Base-by-base conservation (phyloP, 2,888 invertebrate genomes). In the Zelleria hepariella region DNA sequence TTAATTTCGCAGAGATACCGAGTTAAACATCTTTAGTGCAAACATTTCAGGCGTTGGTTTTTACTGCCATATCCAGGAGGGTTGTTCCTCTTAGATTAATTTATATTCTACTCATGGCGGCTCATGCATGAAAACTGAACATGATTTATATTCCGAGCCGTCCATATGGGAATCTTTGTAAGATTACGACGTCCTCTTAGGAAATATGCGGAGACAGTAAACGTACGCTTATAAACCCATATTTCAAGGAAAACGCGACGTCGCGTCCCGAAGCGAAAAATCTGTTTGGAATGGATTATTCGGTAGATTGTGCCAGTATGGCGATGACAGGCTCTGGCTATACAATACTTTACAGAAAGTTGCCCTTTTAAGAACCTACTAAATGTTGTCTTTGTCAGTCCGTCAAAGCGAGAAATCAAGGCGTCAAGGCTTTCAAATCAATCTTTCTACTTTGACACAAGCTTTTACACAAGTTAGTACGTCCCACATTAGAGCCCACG, bases 71-170 rank as follows among this genome's bases (percentile, higher is more conserved):
- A 25, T 54, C 18, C 24, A n/a, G 56, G 32, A 56, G 27, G 23
- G 27, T 1, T 18, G n/a, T 56, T 15, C 32, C 15, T 8, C 42
- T 42, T 21, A 42, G 48, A 57, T 57, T 48, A 57, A 48, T 57
- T 57, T 47, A 57, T 57, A 57, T 57, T 57, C 57, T 23, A 10
- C 48, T 10, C 57, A 57, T 18, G 24, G 25, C 24, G 25, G 27
- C 24, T 48, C 48, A 48, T 48, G 57, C 48, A 57, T 48, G 57
- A 48, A 57, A 47, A 48, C 48, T 57, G 57, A 47, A 48, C 57
- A 57, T 57, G 57, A 57, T 57, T 57, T 48, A 57, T 57, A 57
- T 57, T 49, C 48, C 48, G 25, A 18, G 25, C 21, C 48, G n/a
- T 25, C 25, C 48, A 25, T 24, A 25, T 24, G 57, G 57, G 57